These are phyloP conservation scores for Morpho achilles DNA, from an alignment of 2,888 invertebrate species.

Conservation along the genomic window DNA sequence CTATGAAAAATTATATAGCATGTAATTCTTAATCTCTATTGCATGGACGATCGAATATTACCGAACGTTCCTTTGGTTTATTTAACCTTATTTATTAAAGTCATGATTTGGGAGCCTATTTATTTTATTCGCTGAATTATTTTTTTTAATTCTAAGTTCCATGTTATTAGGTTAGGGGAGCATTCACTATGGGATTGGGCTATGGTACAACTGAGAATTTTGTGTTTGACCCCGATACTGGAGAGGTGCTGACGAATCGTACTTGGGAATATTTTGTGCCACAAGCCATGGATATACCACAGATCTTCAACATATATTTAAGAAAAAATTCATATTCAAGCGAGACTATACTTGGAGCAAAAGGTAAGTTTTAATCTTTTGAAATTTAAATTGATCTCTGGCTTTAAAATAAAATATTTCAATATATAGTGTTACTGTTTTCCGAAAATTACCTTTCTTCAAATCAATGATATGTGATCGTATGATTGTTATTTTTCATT, in stretches of 20 bases:
- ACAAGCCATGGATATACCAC: slow-evolving; percentile 82
- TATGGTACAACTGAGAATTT: slow-evolving; percentile 82
- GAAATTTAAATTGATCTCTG: not conserved
- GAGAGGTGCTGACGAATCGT: slow-evolving; percentile 80
- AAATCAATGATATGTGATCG: not conserved
- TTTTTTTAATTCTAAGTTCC: no score
- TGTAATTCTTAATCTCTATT: not conserved
- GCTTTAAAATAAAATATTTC: no score
- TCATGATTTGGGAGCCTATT: no score
- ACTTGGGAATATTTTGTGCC: slow-evolving; percentile 85
- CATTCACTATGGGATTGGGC: slow-evolving; percentile 72
- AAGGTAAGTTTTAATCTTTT: slow-evolving; percentile 38
- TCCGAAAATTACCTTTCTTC: no score
- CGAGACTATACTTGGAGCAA: slow-evolving; percentile 77
- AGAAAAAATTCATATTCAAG: slow-evolving; percentile 77
- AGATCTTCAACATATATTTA: slow-evolving; percentile 80
- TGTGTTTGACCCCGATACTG: slow-evolving; percentile 75
- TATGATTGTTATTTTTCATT: no score
- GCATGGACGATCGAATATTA: not conserved
- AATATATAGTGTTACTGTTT: no score
- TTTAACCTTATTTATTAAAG: no score
- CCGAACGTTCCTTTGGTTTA: no score
- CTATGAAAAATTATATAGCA: no score
- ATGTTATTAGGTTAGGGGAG: slow-evolving; percentile 8
- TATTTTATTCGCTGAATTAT: no score